Evolutionary conservation across 2,888 invertebrate genomes (phyloP), one percentile per base, ranked within the genome.

Genomic region (Myopa tessellatipennis): DNA sequence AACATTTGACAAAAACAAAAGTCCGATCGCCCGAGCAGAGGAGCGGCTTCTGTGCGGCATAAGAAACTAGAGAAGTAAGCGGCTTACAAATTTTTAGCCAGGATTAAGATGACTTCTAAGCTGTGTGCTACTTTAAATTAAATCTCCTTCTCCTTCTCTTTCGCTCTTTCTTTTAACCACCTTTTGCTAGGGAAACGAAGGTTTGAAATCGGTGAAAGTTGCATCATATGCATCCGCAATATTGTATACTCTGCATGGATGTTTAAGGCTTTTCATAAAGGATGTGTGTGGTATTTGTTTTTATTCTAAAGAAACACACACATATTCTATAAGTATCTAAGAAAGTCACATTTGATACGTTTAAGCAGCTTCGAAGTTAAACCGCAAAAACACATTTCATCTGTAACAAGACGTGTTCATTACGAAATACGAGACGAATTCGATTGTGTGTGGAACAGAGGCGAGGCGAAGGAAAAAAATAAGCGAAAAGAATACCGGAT

Each of bases 331-430:
- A 61, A 61, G 26, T n/a, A 58, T 6, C 6, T n/a, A 61, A 4
- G 4, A 61, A 26, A 10, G 26, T 26, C 10, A 61, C 10, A 61
- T 61, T 4, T 7, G 26, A 61, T 12, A 26, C 12, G 7, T 10
- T 61, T 61, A 61, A 61, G 18, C 18, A 61, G 61, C 61, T 61
- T 61, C 14, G n/a, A 61, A 61, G 61, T 61, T 61, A 61, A 61
- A 61, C 61, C 61, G 26, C 61, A 61, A 61, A 26, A 18, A 26
- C 61, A 61, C 45, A 45, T 45, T 45, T 45, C 10, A 10, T 45
- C 6, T 10, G 10, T 45, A 45, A 8, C 45, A 45, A 45, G 10
- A 45, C 3, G 45, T 45, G 6, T 45, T 45, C 7, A 8, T 45
- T 8, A 45, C 0, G 45, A 3, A 45, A 45, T 4, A 45, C 1